Evolutionary conservation across 1,140 invertebrate species (phyloP), one percentile per base, ranked within the genome.

Genomic region (Papilio dardanus): DNA sequence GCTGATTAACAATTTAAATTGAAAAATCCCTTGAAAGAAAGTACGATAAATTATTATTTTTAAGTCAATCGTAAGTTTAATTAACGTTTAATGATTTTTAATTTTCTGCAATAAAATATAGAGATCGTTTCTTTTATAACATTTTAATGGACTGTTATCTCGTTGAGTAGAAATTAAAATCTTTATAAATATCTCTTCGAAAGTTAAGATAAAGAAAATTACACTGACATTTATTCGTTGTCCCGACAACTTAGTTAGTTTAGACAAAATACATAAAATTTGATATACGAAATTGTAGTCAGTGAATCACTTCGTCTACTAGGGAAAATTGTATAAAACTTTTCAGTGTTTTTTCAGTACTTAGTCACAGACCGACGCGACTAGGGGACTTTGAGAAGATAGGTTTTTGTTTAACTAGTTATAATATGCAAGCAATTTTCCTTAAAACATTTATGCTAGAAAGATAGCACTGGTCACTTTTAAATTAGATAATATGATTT

Each of bases 1-100:
- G 68, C 65, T 37, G 73, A 77, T 76, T 74, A 12, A 66, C 21
- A 21, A 33, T 50, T 74, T 46, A 66, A 71, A 76, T 76, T 66
- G 46, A 69, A 77, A 69, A 69, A 40, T 40, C 67, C 12, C 21
- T 14, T 33, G 21, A 37, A 69, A 69, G 21, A 69, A 37, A 69
- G n/a, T 40, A 40, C 67, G 10, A 69, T 24, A 24, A 42, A 69
- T 40, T 24, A 66, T 66, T 65, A 65, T 31, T 65, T 65, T 33
- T 31, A 65, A 31, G 19, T 31, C 24, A 65, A 65, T 58, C 8
- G 62, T 7, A n/a, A 65, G 0, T 68, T 35, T 68, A 68, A 68
- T 68, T 68, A 68, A 68, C 16, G 66, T 37, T 24, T 65, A 65
- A 16, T 31, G 37, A 40, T 37, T 31, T 12, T 69, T 69, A 19